Conservation (phyloP, 2,113 vertebrate species). For the Rhadina sibilatrix region DNA sequence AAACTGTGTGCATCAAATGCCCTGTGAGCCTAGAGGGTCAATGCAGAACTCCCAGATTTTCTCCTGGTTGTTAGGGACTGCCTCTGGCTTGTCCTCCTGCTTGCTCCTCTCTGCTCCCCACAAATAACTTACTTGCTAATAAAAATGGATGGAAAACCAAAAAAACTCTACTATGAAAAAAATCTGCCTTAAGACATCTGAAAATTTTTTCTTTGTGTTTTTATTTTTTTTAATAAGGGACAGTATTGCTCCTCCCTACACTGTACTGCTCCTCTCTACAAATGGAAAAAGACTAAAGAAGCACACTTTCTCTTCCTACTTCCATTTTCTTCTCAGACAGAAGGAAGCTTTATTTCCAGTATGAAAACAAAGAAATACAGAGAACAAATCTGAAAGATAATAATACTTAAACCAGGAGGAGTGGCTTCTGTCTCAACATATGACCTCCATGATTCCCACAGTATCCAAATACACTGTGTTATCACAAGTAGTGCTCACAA, state of each 20-base stretch:
- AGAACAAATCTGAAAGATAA: background rate
- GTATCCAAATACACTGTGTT: background rate
- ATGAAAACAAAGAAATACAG: background rate
- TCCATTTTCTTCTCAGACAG: background rate
- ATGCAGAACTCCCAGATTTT: background rate
- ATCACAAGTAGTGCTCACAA: background rate
- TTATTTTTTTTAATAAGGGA: background rate
- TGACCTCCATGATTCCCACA: background rate
- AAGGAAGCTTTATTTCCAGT: background rate
- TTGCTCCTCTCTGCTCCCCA: background rate
- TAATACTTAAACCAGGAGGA: background rate
- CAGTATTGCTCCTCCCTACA: background rate
- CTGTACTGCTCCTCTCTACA: background rate
- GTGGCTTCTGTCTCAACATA: background rate
- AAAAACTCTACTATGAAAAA: background rate
- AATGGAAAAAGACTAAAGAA: background rate
- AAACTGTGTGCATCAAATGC: background rate
- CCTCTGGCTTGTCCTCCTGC: background rate
- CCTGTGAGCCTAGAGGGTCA: background rate
- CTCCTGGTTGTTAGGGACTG: background rate
- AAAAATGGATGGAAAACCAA: background rate
- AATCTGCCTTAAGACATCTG: background rate
- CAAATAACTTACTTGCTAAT: background rate
- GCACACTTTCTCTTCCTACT: background rate
- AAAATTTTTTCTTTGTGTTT: background rate